Conservation (phyloP, 2,797 vertebrate genomes). For the Ptychadena robeensis region DNA sequence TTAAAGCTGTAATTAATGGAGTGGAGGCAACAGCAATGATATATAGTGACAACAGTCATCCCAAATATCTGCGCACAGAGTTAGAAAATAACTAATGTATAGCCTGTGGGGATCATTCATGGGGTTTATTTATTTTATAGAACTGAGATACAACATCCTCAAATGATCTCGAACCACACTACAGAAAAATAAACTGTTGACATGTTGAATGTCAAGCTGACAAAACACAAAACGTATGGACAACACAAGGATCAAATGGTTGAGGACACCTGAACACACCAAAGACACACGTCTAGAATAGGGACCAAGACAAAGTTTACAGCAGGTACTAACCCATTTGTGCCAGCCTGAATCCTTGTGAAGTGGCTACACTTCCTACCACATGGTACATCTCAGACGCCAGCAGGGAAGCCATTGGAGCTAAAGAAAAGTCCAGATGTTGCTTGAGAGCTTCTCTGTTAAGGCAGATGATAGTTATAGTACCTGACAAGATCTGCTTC, state of each 20-base stretch:
- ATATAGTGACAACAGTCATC: constrained; percentile 16
- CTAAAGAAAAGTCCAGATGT: constrained; percentile 14
- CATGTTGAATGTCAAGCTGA: not conserved
- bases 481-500: constrained; percentile 55
- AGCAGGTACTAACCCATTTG: constrained; percentile 75
- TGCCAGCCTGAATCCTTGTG: constrained; percentile 75
- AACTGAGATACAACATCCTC: not conserved
- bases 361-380: constrained; percentile 78
- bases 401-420: constrained; percentile 71
- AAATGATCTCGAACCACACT: not conserved
- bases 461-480: constrained; percentile 51
- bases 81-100: constrained; percentile 2
- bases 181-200: not conserved
- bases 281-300: not conserved
- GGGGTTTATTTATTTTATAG: constrained; percentile 2
- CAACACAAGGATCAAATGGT: not conserved
- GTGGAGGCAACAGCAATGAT: constrained; percentile 7
- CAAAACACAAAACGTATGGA: not conserved
- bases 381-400: constrained; percentile 76
- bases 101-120: not conserved
- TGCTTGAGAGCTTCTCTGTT: not conserved
- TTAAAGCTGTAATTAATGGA: constrained; percentile 24
- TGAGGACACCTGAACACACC: not conserved
- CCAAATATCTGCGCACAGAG: not conserved
- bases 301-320: not conserved